Base-by-base conservation (phyloP, 2,888 invertebrate genomes). In the Xanthia icteritia region DNA sequence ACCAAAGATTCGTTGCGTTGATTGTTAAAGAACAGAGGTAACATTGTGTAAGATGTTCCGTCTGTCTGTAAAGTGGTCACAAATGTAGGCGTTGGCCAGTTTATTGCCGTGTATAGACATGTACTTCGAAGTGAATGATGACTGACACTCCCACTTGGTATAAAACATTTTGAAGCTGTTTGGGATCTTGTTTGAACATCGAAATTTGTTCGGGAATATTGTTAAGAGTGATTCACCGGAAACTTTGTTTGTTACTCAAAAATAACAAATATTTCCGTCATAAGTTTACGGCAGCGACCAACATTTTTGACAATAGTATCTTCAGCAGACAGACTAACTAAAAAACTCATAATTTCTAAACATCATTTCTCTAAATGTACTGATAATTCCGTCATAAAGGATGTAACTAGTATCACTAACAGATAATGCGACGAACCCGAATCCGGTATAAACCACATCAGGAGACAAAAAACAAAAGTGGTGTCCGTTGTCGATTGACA, bases 71-170 rank as follows among this genome's bases (percentile, higher is more conserved):
- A 88, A 89, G 86, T 89, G 77, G 86, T 86, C 89, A 88, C 88
- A 85, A 86, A 88, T 84, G 90, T 89, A 86, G 91, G 91, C 89
- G 91, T 88, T 84, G 87, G 90, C 73, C 87, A 87, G 89, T 89
- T 89, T 88, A 90, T 90, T 90, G 83, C 89, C 86, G 87, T 86
- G 87, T 87, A 87, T 88, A 88, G 88, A 83, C 89, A 86, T 87
- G 86, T 58, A 89, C 88, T 87, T 77, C 60, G 70, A 63, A 83
- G 83, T 89, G 91, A 92, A 92, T 90, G 91, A 92, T 92, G 92
- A 90, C 88, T 92, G 92, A 91, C 91, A 92, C 91, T 86, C 91
- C 91, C 90, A 91, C 90, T 88, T 87, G 83, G 77, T 81, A 88
- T 88, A 88, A 88, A 89, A 88, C 86, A 89, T 90, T 90, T 86